Evolutionary conservation across 2,888 invertebrate species (phyloP), one percentile per base, ranked within the genome.

Genomic region (Pharmacophagus antenor): DNA sequence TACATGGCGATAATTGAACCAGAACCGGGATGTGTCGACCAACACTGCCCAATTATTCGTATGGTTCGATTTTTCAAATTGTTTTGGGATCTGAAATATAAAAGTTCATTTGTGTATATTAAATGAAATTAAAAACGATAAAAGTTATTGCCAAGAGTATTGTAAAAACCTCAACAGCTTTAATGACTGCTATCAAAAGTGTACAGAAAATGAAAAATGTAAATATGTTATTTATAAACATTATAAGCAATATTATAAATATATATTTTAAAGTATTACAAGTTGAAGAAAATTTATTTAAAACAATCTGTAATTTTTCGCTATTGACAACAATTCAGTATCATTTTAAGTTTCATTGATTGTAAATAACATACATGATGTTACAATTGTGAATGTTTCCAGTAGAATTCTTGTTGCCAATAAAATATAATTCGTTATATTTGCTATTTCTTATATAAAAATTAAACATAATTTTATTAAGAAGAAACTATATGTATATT

Each of bases 41-140:
- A 99, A 86, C 15, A 99, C 99, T 0, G 99, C 99, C 99, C 99
- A 99, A 84, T 99, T 99, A 80, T 99, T 99, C 0, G 99, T 98
- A 79, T 99, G 99, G 25, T 93, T 93, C 0, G 93, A 93, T 76
- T 93, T 92, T 50, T 86, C 86, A 67, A 93, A 93, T 56, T 85
- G 72, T 64, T 92, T 89, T 37, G 93, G 91, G 67, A 93, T 85
- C 90, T 90, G 63, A 67, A 77, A 67, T 62, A 46, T 20, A 47
- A 50, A 18, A 10, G 6, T 18, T 18, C 2, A 44, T 44, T n/a
- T 37, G n/a, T 7, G 3, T 37, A 15, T n/a, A 15, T 3, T 31
- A 0, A 31, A 41, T 46, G 41, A 42, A 49, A 10, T 17, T 48
- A 23, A 46, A 41, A 58, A 21, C 8, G 10, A 17, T 44, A 54